Evolutionary conservation across 2,888 invertebrate species (phyloP).

Genomic region (Apamea epomidion): DNA sequence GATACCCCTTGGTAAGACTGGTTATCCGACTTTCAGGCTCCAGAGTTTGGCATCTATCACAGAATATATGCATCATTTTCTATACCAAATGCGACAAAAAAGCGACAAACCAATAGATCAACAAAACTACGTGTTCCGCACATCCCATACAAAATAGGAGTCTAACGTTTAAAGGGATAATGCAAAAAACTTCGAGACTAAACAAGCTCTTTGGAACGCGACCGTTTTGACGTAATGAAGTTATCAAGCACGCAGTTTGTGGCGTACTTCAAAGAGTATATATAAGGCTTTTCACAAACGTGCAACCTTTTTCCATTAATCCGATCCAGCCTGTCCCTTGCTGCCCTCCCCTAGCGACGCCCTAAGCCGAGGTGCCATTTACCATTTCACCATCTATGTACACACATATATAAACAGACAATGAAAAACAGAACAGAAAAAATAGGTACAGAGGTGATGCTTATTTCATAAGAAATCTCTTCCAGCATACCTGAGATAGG

Average conservation of each 20-base stretch:
- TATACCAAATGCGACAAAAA: background rate
- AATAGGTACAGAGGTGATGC: too few species aligned
- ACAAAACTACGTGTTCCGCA: constrained; percentile 16
- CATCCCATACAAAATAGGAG: constrained; percentile 17
- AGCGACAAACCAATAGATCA: background rate
- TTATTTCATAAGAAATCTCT: too few species aligned
- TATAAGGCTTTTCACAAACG: constrained; percentile 42
- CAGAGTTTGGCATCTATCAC: background rate
- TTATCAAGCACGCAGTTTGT: constrained; percentile 49
- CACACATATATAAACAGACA: too few species aligned
- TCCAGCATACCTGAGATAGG: too few species aligned
- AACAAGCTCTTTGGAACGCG: constrained; percentile 34
- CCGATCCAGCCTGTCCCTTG: background rate
- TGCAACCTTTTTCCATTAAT: background rate
- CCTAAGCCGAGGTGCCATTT: background rate
- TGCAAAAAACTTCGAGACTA: constrained; percentile 33
- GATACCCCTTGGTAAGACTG: too few species aligned
- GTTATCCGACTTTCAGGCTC: too few species aligned
- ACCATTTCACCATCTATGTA: too few species aligned
- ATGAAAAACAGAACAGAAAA: too few species aligned
- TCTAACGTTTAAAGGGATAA: constrained; percentile 41
- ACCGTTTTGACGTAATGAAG: constrained; percentile 52
- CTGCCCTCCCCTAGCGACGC: background rate
- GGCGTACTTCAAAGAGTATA: constrained; percentile 11
- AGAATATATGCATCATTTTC: background rate